A percentile compares a stretch with the other conserved stretches of the same genome.
Evolutionary conservation across 2,113 vertebrate genomes (phyloP).

Genomic region (Anas platyrhynchos): DNA sequence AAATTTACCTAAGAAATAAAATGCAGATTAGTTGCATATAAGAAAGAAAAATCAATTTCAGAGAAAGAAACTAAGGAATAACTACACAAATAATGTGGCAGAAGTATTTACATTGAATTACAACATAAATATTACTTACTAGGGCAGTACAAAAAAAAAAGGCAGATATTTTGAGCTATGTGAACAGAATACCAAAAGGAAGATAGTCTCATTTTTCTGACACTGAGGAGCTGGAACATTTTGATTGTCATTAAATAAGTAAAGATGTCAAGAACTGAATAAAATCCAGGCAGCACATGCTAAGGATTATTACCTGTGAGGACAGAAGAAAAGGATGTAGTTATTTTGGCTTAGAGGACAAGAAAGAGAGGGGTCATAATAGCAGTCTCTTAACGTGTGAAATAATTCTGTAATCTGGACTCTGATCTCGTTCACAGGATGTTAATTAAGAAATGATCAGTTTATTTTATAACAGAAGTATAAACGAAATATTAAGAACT

Average conservation of each 20-base stretch:
- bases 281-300: not conserved
- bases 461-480: not conserved
- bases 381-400: not conserved
- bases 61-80: not conserved
- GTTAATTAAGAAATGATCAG: not conserved
- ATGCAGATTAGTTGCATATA: not conserved
- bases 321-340: not conserved
- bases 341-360: not conserved
- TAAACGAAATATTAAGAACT: not conserved
- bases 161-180: not conserved
- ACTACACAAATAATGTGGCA: not conserved
- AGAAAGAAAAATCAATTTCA: not conserved
- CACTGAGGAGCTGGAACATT: not conserved
- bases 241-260: not conserved
- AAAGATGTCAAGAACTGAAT: not conserved
- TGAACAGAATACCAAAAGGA: not conserved
- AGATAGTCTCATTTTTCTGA: not conserved
- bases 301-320: not conserved
- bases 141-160: not conserved
- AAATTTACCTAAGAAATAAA: not conserved
- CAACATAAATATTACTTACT: not conserved
- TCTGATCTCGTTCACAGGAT: not conserved
- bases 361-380: not conserved
- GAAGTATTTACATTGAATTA: not conserved
- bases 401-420: not conserved